Evolutionary conservation across 2,888 invertebrate genomes (phyloP), one percentile per base, ranked within the genome.

Genomic region (Zeuzera pyrina): DNA sequence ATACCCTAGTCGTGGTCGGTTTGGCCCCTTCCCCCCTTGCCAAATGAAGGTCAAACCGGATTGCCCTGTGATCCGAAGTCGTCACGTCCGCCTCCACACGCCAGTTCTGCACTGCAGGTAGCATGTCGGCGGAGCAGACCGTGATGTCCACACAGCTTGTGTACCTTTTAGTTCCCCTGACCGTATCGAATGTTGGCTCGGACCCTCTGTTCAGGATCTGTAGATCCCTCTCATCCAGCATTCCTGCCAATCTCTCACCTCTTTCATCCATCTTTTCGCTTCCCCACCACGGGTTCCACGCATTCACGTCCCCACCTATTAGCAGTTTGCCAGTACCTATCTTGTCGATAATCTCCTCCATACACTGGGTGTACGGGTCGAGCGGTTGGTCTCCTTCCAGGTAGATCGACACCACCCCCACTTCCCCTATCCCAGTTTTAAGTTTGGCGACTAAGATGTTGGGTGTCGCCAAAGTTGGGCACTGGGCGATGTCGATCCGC

Each of bases 41-140:
- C n/a, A 38, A 1, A 2, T 22, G 28, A 12, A 49, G 5, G 0
- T 22, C 7, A 30, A 38, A 46, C 7, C 39, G 39, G 1, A 48
- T 45, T 7, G 45, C 41, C 29, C 45, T 48, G 25, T 45, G 47
- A 38, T 47, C 47, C 2, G 45, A 42, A 12, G 41, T 39, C 11
- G 19, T 36, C 1, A 45, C 19, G 4, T 12, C 25, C 15, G 41
- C 15, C 12, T 42, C 31, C 3, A 45, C 44, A 15, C 15, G 34
- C 47, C 47, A 49, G 13, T 39, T 15, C 4, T 41, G 29, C 1
- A 47, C 26, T 26, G 19, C 43, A 1, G 33, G 35, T 11, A 47
- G 31, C 0, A 47, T 25, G 1, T 34, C 1, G n/a, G n/a, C n/a
- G n/a, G n/a, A n/a, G n/a, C n/a, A n/a, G n/a, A n/a, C n/a, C n/a